phyloP scores from a whole-genome alignment of 2,797 vertebrate genomes.

The Enteromius argenteus region DNA sequence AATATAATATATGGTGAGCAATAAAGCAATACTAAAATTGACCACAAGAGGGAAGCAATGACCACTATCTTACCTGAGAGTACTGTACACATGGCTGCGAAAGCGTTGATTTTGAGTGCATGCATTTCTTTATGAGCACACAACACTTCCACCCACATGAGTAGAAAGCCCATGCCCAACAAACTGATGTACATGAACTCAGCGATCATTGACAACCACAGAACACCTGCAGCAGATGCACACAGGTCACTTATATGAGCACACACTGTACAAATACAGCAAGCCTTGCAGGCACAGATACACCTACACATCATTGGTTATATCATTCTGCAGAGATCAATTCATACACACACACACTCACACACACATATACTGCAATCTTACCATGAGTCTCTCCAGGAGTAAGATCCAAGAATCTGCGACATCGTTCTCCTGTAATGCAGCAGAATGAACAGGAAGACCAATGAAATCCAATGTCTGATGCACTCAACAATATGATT shows the following conservation, averaged over 20 bases:
- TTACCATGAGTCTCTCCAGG: conserved; percentile 86
- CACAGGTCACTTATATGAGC: background rate
- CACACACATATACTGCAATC: conserved; percentile 17
- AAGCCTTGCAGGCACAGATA: background rate
- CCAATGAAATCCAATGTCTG: conserved; percentile 1
- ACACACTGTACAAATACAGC: background rate
- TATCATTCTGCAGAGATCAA: background rate
- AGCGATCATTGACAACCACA: conserved; percentile 81
- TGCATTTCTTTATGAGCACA: conserved; percentile 83
- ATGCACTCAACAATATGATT: background rate
- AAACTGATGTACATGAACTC: conserved; percentile 87
- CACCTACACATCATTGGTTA: background rate
- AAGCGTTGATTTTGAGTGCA: conserved; percentile 86
- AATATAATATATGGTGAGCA: too few relatives aligned
- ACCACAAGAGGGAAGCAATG: background rate
- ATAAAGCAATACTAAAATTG: background rate
- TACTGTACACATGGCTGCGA: conserved; percentile 84
- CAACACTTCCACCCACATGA: conserved; percentile 85
- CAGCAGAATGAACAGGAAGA: conserved; percentile 33
- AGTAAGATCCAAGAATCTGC: conserved; percentile 84
- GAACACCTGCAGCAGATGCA: conserved; percentile 73
- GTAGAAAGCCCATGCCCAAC: conserved; percentile 84
- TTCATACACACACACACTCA: background rate
- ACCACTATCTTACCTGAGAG: conserved; percentile 77
- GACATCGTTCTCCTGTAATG: conserved; percentile 81